phyloP scores from a whole-genome alignment of 2,113 vertebrate species.

The Furnarius figulus region DNA sequence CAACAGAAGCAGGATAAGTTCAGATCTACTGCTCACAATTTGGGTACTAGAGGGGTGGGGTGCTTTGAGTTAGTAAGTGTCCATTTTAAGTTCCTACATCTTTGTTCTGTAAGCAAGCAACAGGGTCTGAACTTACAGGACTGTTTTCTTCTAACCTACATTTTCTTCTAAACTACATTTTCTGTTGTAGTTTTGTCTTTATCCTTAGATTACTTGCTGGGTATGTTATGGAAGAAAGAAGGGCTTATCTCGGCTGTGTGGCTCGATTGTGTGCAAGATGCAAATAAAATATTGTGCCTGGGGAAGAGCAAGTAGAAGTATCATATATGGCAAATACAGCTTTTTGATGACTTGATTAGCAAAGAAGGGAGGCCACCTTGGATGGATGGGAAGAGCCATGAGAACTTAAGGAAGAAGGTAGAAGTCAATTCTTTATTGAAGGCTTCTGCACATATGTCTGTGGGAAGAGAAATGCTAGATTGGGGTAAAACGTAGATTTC shows the following conservation, averaged over 20 bases:
- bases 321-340: neutral
- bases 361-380: neutral
- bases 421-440: neutral
- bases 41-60: neutral
- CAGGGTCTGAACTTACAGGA: neutral
- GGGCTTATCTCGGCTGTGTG: neutral
- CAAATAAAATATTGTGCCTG: neutral
- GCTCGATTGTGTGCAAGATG: neutral
- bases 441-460: neutral
- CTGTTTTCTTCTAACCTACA: neutral
- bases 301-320: neutral
- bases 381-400: neutral
- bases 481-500: neutral
- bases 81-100: neutral
- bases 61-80: neutral
- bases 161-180: too few species aligned
- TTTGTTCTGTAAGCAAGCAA: neutral
- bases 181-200: neutral
- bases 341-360: neutral
- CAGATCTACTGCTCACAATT: fast-evolving
- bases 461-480: neutral
- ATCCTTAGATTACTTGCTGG: neutral
- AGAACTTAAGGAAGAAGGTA: neutral
- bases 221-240: neutral
- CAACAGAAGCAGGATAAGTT: neutral